Base-by-base conservation (phyloP, 35 echinoderm and acorn worm genomes). In the Strongylocentrotus purpuratus region DNA sequence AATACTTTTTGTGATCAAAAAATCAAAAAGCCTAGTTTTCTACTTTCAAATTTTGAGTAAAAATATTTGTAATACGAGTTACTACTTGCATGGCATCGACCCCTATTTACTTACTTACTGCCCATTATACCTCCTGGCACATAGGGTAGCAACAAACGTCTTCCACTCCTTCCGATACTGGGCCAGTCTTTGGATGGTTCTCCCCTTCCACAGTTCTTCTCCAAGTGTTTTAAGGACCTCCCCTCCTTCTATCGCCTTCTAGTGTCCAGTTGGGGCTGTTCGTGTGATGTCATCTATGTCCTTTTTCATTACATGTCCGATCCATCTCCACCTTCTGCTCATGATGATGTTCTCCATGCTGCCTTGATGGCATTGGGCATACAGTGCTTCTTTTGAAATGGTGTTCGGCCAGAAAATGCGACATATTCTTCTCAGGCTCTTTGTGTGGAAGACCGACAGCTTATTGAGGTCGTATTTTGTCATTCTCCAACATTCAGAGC, bases 401-500 rank as follows among this genome's bases (percentile, higher is more conserved):
- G 10, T 46, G 50, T 95, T 95, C 61, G 95, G 50, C 95, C 87
- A 95, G 32, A 47, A 92, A 70, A 90, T 91, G 6, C 55, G 32
- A 33, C 25, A 32, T 9, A 65, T 95, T 46, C 17, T 95, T 65
- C 48, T 58, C 0, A 95, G 86, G 46, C 46, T 50, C 41, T 95
- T 91, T 87, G 35, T 92, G 25, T 88, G 85, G 41, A 95, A 95
- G 50, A 58, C 88, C 60, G 85, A 88, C 28, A 91, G 85, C 25
- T 95, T 95, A 25, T 31, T 31, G 31, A 88, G 33, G 88, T 95
- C 95, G 5, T 18, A 50, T n/a, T 35, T 31, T 45, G 88, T 92
- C 86, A 88, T 95, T 55, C 46, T 92, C 87, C 95, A 95, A 25
- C 48, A 88, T 32, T 94, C 92, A 28, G 95, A 87, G 28, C 91